Conservation (phyloP, 2,888 invertebrate species). For the Folsomia candida region DNA sequence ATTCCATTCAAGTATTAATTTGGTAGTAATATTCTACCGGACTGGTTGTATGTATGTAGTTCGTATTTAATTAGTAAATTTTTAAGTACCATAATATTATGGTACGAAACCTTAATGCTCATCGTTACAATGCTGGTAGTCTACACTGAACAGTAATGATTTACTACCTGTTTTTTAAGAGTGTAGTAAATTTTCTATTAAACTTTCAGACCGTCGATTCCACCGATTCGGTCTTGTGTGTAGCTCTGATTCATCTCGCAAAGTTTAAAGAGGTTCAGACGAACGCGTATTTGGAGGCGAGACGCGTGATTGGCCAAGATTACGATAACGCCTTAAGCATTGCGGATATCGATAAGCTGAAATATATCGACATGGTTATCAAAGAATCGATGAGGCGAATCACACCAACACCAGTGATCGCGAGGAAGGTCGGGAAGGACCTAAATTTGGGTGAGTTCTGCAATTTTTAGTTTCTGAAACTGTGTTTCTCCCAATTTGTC, state of each 20-base stretch:
- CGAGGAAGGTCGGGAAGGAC: neutral
- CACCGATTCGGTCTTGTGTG: neutral
- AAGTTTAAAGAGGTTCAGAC: neutral
- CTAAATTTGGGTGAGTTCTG: neutral
- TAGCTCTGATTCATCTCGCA: neutral
- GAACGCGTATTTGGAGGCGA: neutral
- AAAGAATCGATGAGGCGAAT: neutral
- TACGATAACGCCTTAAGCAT: neutral
- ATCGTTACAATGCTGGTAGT: too few species aligned
- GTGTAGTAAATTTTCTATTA: neutral
- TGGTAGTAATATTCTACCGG: too few species aligned
- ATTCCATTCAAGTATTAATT: too few species aligned
- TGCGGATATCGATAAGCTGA: neutral
- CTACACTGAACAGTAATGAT: too few species aligned
- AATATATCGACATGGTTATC: neutral
- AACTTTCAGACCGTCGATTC: neutral
- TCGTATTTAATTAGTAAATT: too few species aligned
- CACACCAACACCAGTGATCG: neutral
- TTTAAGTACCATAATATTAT: too few species aligned
- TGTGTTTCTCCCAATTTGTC: too few species aligned
- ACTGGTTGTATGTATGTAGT: too few species aligned
- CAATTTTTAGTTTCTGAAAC: too few species aligned
- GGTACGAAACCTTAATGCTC: too few species aligned
- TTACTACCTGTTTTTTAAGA: too few species aligned
- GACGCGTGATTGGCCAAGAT: neutral